Conservation (phyloP, 2,113 vertebrate species). For the Danio rerio region GRCz12tu NC_133176.1:49873501-49874000, state of each 20-base stretch:
- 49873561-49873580: background rate
- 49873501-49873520: no score
- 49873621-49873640: slow-evolving; percentile 82
- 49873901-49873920: background rate
- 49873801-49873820: slow-evolving; percentile 1
- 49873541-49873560: no score
- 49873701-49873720: slow-evolving; percentile 83
- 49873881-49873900: slow-evolving; percentile 4
- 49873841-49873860: background rate
- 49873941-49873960: background rate
- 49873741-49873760: background rate
- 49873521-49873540: no score
- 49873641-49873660: slow-evolving; percentile 88
- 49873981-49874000: slow-evolving; percentile 10
- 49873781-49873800: background rate
- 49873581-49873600: slow-evolving; percentile 81
- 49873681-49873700: slow-evolving; percentile 85
- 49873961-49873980: background rate
- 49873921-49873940: background rate
- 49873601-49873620: slow-evolving; percentile 83
- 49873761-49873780: background rate
- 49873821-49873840: background rate
- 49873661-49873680: slow-evolving; percentile 88
- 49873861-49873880: background rate
- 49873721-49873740: background rate